These are phyloP conservation scores for Rotaria socialis DNA, from an alignment of 2,888 invertebrate genomes.

Conservation along the genomic window DNA sequence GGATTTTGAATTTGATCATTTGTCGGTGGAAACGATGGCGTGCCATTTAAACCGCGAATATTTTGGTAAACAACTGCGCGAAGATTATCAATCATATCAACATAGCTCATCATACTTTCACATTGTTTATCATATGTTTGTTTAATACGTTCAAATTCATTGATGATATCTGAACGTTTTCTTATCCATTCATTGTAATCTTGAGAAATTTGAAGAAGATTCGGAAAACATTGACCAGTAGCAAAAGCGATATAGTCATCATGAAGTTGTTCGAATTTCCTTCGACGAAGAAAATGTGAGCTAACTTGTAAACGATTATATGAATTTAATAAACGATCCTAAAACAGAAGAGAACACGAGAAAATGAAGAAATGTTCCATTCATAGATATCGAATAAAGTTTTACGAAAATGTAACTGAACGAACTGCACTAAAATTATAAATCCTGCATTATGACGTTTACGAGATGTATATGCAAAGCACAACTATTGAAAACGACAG, in stretches of 20 bases:
- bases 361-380: no score
- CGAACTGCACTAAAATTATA: no score
- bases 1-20: background rate
- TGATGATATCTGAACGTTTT: background rate
- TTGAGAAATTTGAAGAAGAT: conserved; percentile 4
- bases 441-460: no score
- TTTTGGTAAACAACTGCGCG: background rate
- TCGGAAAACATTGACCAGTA: conserved; percentile 17
- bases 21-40: background rate
- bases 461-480: no score
- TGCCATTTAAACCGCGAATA: background rate
- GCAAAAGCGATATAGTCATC: background rate
- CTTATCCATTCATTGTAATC: conserved; percentile 12
- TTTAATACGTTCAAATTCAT: background rate
- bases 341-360: background rate
- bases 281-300: conserved; percentile 31
- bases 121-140: background rate
- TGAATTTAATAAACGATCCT: conserved; percentile 18
- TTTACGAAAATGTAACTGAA: no score
- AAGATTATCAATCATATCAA: background rate
- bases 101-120: background rate
- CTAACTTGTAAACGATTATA: conserved; percentile 32
- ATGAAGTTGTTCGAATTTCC: background rate
- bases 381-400: no score
- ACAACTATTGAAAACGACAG: no score